Conservation (phyloP, 2,113 vertebrate species). For the Amblyopsis rosae region DNA sequence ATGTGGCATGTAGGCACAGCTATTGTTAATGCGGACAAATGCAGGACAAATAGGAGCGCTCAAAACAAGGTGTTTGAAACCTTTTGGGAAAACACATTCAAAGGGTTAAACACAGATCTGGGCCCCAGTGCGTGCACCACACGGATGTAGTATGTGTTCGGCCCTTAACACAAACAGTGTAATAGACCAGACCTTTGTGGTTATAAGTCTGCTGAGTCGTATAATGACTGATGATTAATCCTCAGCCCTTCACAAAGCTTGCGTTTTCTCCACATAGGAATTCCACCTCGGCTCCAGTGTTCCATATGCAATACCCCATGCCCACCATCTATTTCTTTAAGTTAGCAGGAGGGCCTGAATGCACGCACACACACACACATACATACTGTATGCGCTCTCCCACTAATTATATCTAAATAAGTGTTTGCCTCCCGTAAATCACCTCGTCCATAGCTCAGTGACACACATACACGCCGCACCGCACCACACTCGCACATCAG, state of each 20-base stretch:
- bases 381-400: background rate
- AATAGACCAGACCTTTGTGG: slow-evolving; percentile 36
- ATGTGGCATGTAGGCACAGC: too few relatives aligned
- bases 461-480: slow-evolving; percentile 26
- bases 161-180: slow-evolving; percentile 45
- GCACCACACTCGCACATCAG: slow-evolving; percentile 18
- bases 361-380: background rate
- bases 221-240: slow-evolving; percentile 56
- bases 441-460: slow-evolving; percentile 37
- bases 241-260: slow-evolving; percentile 21
- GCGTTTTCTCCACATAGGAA: slow-evolving; percentile 36
- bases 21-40: too few relatives aligned
- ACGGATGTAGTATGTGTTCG: slow-evolving; percentile 41
- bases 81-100: slow-evolving; percentile 37
- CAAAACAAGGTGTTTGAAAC: slow-evolving; percentile 5
- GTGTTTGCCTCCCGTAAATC: slow-evolving; percentile 68
- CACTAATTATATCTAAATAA: slow-evolving; percentile 54
- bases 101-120: slow-evolving; percentile 44
- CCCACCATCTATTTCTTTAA: slow-evolving; percentile 59
- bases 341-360: slow-evolving; percentile 40
- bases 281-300: slow-evolving; percentile 40
- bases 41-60: slow-evolving; percentile 7
- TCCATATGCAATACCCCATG: slow-evolving; percentile 29
- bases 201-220: slow-evolving; percentile 36
- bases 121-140: slow-evolving; percentile 22